A percentile compares a stretch with the other conserved stretches of the same genome.
Evolutionary conservation across 2,888 invertebrate genomes (phyloP).

Genomic region (Campoplex capitator): DNA sequence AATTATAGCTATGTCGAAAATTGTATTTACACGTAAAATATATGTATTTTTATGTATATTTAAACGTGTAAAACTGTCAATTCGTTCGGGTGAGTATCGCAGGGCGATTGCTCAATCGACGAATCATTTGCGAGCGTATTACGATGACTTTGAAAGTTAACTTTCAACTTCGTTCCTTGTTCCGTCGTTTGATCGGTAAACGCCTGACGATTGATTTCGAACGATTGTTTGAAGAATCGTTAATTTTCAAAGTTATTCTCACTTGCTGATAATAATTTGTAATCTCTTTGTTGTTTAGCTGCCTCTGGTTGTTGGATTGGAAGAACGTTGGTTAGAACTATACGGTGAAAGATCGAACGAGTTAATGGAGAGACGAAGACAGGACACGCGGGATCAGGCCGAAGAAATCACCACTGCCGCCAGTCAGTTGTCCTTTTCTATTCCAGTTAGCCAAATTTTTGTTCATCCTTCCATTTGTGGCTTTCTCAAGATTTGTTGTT

Average conservation of each 20-base stretch:
- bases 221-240: slow-evolving; percentile 58
- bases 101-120: slow-evolving; percentile 52
- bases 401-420: slow-evolving; percentile 93
- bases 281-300: slow-evolving; percentile 85
- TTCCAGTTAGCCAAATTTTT: slow-evolving; percentile 12
- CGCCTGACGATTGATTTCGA: background rate
- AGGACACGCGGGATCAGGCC: slow-evolving; percentile 97
- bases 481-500: slow-evolving; percentile 5
- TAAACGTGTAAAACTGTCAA: slow-evolving; percentile 20
- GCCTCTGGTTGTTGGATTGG: slow-evolving; percentile 91
- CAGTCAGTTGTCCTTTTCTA: slow-evolving; percentile 84
- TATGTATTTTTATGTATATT: slow-evolving; percentile 15
- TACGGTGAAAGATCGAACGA: slow-evolving; percentile 91
- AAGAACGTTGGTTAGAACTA: slow-evolving; percentile 91
- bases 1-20: slow-evolving; percentile 57
- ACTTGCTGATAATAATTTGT: slow-evolving; percentile 60
- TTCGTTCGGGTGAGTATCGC: slow-evolving; percentile 65
- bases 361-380: slow-evolving; percentile 93
- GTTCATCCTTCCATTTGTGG: slow-evolving; percentile 25
- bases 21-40: slow-evolving; percentile 58
- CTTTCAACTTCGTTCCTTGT: background rate
- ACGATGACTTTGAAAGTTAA: slow-evolving; percentile 68
- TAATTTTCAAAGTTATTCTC: slow-evolving; percentile 65
- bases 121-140: slow-evolving; percentile 44
- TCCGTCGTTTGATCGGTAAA: background rate